These are phyloP conservation scores for Pyrrhosoma nymphula DNA, from an alignment of 2,888 invertebrate genomes.

Conservation along the genomic window DNA sequence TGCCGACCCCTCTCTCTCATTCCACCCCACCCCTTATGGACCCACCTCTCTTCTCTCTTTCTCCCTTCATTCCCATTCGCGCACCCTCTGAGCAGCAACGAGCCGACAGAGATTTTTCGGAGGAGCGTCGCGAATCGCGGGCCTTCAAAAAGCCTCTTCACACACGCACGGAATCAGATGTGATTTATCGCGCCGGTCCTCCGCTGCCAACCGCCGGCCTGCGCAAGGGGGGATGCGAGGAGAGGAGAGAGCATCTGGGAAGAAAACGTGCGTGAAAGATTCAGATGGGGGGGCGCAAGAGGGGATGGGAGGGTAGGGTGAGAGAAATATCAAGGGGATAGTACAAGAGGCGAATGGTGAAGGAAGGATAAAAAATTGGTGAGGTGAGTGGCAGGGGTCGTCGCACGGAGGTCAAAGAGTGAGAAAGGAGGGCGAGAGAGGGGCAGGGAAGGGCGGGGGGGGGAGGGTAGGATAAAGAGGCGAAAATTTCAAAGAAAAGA, in stretches of 20 bases:
- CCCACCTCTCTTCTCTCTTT: neutral
- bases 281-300: neutral
- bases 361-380: neutral
- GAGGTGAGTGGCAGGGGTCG: neutral
- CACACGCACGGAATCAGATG: slow-evolving; percentile 49
- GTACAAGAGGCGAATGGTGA: neutral
- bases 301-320: neutral
- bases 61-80: neutral
- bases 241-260: slow-evolving; percentile 4
- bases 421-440: neutral
- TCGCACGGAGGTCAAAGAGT: neutral
- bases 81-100: neutral
- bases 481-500: neutral
- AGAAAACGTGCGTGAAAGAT: neutral
- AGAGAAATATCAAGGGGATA: neutral
- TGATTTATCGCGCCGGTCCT: slow-evolving; percentile 48
- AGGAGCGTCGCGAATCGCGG: slow-evolving; percentile 64
- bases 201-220: slow-evolving; percentile 17
- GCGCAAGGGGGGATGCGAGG: neutral
- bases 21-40: neutral
- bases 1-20: neutral
- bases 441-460: neutral
- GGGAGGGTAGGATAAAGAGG: neutral
- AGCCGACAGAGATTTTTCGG: slow-evolving; percentile 37
- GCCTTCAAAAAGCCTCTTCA: slow-evolving; percentile 48